Evolutionary conservation across 2,113 vertebrate species (phyloP), one percentile per base, ranked within the genome.

Genomic region (Pygoscelis adeliae): DNA sequence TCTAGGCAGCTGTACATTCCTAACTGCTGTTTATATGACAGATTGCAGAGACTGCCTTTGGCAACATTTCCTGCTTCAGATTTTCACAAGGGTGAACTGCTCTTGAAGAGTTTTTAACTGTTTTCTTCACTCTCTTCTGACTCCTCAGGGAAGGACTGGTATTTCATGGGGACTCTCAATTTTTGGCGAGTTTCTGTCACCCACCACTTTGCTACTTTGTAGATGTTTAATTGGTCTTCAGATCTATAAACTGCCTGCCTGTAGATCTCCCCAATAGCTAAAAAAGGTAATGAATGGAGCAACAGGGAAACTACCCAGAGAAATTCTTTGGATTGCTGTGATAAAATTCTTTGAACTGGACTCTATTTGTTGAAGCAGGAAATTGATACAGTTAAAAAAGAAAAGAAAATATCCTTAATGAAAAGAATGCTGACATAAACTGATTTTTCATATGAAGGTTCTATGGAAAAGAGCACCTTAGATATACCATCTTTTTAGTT

Each of bases 1-100:
- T 96, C 82, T 85, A 88, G 93, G 81, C 83, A 97, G 67, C 86
- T 92, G 61, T 93, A 91, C 91, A 83, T 98, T 97, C 74, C 80
- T 89, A 81, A 83, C 70, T 79, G 34, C 53, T 93, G 38, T 73
- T 74, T 72, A 20, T 80, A 72, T 59, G 84, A 92, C 89, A 86
- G 49, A 97, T 72, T 97, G 81, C 62, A 84, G 76, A 95, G 34
- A 81, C 65, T 86, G 96, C 82, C 62, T 96, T 89, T 84, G 93
- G 93, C 79, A 97, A 81, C 27, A 67, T 71, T 93, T 89, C 62
- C 50, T 82, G 89, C 87, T 95, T 97, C 55, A 78, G 59, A 87
- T 92, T 95, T 87, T 95, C 84, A 67, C 25, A 90, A 14, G 32
- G 40, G 3, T 63, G 56, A 92, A 79, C 42, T 63, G 52, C 56